phyloP scores from a whole-genome alignment of 1,140 invertebrate genomes.

The Heliothis virescens region DNA sequence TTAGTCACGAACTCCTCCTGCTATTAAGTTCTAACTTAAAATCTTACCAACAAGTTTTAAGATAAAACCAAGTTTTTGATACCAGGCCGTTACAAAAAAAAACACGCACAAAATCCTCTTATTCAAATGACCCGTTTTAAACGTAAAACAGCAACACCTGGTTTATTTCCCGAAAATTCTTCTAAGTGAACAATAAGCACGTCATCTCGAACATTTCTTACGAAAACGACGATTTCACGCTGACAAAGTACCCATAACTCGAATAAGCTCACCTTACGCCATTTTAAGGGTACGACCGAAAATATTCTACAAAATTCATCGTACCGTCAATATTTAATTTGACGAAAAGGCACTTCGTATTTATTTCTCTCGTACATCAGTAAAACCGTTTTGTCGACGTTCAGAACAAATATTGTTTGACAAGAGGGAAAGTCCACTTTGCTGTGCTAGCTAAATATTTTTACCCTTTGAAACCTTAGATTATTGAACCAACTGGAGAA shows the following conservation, averaged over 20 bases:
- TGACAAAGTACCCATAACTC: conserved; percentile 26
- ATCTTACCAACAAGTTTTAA: no score
- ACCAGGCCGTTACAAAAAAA: no score
- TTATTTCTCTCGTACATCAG: conserved; percentile 61
- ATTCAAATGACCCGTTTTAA: conserved; percentile 45
- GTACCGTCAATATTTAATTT: conserved; percentile 54
- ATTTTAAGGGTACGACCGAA: conserved; percentile 18
- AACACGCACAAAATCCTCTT: conserved; percentile 13
- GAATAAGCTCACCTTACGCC: conserved; percentile 26
- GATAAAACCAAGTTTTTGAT: no score
- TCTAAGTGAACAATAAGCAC: conserved; percentile 27
- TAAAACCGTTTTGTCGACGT: conserved; percentile 54
- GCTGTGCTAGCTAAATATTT: not conserved
- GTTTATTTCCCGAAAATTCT: conserved; percentile 11
- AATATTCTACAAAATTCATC: conserved; percentile 6
- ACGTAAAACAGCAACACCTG: conserved; percentile 18
- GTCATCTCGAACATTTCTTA: conserved; percentile 10
- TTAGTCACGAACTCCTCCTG: no score
- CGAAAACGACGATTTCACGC: conserved; percentile 14
- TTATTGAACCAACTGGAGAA: no score
- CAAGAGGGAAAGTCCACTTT: conserved; percentile 43
- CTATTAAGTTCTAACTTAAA: no score
- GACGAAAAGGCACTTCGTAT: conserved; percentile 50
- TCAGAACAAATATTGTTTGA: conserved; percentile 62
- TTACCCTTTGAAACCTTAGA: no score